These are phyloP conservation scores for Potamilus streckersoni DNA, from an alignment of 1,140 invertebrate genomes.

Conservation along the genomic window DNA sequence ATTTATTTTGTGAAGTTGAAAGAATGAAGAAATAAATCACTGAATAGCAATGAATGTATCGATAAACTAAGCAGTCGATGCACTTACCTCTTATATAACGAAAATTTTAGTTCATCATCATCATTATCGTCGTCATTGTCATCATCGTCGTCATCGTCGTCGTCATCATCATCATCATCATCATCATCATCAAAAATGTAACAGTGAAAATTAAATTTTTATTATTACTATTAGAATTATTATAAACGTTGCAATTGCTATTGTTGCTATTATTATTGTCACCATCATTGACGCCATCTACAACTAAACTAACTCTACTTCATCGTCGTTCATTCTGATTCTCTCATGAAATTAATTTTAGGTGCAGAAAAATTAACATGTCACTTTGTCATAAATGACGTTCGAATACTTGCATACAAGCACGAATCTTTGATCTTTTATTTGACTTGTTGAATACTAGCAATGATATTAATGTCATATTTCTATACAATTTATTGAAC, in stretches of 20 bases:
- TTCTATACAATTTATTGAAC: too few relatives aligned
- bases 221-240: neutral
- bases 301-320: neutral
- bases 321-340: slow-evolving; percentile 14
- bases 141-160: neutral
- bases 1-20: too few relatives aligned
- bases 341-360: slow-evolving; percentile 14
- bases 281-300: neutral
- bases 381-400: too few relatives aligned
- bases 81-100: neutral
- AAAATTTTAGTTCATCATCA: neutral
- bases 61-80: neutral
- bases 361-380: slow-evolving; percentile 21
- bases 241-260: neutral
- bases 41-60: too few relatives aligned
- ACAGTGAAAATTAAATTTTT: neutral
- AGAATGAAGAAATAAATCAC: too few relatives aligned
- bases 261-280: neutral
- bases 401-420: too few relatives aligned
- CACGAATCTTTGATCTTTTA: too few relatives aligned
- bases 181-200: slow-evolving; percentile 4
- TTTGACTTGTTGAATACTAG: too few relatives aligned
- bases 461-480: too few relatives aligned
- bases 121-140: slow-evolving; percentile 1
- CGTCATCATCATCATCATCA: slow-evolving; percentile 1